A percentile compares a stretch with the other conserved stretches of the same genome.
phyloP scores from a whole-genome alignment of 2,888 invertebrate species.

The Hyposoter dolosus region DNA sequence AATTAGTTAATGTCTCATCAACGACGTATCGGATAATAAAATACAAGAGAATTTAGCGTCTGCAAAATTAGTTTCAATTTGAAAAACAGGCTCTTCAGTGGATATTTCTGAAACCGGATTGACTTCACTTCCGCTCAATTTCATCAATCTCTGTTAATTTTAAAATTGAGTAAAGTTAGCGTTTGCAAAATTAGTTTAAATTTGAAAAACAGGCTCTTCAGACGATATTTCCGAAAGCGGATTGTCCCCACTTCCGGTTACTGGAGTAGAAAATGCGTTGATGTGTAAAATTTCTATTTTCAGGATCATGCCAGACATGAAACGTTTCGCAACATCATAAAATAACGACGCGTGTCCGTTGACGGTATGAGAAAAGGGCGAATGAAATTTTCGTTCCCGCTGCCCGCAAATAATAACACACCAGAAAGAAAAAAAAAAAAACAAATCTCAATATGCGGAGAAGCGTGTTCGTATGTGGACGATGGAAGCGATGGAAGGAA shows the following conservation, averaged over 20 bases:
- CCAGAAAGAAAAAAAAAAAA: background rate
- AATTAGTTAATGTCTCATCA: background rate
- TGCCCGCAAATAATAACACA: conserved; percentile 1
- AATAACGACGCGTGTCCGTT: conserved; percentile 21
- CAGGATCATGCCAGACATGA: conserved; percentile 67
- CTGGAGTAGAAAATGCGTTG: conserved; percentile 45
- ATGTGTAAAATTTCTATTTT: conserved; percentile 66
- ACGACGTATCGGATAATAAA: background rate
- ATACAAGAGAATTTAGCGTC: background rate
- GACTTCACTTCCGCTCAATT: too few relatives aligned
- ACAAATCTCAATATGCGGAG: conserved; percentile 20
- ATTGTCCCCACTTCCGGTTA: conserved; percentile 67
- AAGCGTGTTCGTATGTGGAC: conserved; percentile 6
- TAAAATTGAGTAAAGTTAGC: too few relatives aligned
- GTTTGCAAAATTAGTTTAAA: background rate
- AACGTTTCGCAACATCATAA: conserved; percentile 71
- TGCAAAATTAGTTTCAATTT: background rate
- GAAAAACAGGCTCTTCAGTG: too few relatives aligned
- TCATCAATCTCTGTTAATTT: too few relatives aligned
- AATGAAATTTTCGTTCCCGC: background rate
- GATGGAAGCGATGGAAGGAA: conserved; percentile 36
- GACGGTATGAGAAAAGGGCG: background rate
- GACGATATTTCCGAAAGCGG: conserved; percentile 69
- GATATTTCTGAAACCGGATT: conserved; percentile 71
- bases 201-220: background rate